Conservation (phyloP, 2,888 invertebrate species). For the Sesia apiformis region DNA sequence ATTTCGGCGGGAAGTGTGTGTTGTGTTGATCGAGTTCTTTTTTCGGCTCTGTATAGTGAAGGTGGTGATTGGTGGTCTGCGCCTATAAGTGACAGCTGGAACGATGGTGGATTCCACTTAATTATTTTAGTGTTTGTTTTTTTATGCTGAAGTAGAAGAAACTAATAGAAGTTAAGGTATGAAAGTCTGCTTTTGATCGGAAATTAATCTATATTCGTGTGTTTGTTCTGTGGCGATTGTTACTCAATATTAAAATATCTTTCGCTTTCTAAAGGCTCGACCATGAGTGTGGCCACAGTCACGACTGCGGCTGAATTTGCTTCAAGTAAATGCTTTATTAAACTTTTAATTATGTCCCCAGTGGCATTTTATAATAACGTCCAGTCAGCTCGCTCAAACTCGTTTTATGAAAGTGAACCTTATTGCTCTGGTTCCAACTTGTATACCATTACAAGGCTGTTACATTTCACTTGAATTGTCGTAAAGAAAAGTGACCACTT, state of each 20-base stretch:
- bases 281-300: conserved; percentile 64
- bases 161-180: conserved; percentile 45
- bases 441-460: conserved; percentile 10
- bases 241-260: conserved; percentile 49
- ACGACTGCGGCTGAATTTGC: conserved; percentile 46
- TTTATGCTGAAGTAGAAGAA: conserved; percentile 35
- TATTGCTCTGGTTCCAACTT: neutral
- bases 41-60: conserved; percentile 27
- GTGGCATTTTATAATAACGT: conserved; percentile 19
- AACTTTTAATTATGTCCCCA: conserved; percentile 4
- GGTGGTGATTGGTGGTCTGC: conserved; percentile 54
- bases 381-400: conserved; percentile 24
- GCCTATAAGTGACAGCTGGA: conserved; percentile 39
- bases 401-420: conserved; percentile 54
- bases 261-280: conserved; percentile 67
- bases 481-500: neutral
- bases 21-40: conserved; percentile 30
- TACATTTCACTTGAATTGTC: conserved; percentile 44
- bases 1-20: conserved; percentile 55
- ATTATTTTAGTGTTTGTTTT: conserved; percentile 41
- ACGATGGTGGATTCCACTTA: conserved; percentile 68
- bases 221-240: conserved; percentile 9
- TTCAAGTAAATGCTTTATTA: conserved; percentile 33
- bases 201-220: conserved; percentile 23
- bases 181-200: conserved; percentile 22